Conservation (phyloP, 2,888 invertebrate species). For the Theretra japonica region DNA sequence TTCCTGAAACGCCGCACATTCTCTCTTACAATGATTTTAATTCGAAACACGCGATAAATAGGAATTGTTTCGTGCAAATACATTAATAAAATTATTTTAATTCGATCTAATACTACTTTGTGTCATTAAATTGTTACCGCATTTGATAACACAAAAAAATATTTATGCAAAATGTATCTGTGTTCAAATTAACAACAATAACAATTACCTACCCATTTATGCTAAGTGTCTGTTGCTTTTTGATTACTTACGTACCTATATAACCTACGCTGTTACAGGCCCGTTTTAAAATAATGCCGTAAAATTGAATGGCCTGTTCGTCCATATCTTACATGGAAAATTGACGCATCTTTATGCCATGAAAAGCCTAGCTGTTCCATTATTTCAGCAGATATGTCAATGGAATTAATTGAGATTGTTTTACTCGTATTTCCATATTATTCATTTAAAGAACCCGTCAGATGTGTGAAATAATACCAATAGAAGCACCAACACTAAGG, state of each 20-base stretch:
- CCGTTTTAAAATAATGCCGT: neutral
- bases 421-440: neutral
- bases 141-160: no score
- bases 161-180: no score
- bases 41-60: slow-evolving; percentile 35
- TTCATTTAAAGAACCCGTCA: neutral
- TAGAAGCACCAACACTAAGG: slow-evolving; percentile 32
- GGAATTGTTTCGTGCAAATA: neutral
- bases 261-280: neutral
- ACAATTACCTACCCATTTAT: no score
- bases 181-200: no score
- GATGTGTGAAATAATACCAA: slow-evolving; percentile 25
- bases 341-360: neutral
- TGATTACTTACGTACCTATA: no score
- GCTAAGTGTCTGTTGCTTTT: no score
- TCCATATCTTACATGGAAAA: neutral
- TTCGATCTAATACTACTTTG: no score
- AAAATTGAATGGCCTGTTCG: neutral
- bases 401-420: neutral
- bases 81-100: neutral
- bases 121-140: no score
- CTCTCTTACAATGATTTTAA: slow-evolving; percentile 48
- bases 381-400: neutral
- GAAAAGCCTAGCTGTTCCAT: neutral
- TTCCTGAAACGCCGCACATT: slow-evolving; percentile 48